A percentile compares a stretch with the other conserved stretches of the same genome.
These are phyloP conservation scores for Nineta flava DNA, from an alignment of 2,888 invertebrate genomes.

Conservation along the genomic window DNA sequence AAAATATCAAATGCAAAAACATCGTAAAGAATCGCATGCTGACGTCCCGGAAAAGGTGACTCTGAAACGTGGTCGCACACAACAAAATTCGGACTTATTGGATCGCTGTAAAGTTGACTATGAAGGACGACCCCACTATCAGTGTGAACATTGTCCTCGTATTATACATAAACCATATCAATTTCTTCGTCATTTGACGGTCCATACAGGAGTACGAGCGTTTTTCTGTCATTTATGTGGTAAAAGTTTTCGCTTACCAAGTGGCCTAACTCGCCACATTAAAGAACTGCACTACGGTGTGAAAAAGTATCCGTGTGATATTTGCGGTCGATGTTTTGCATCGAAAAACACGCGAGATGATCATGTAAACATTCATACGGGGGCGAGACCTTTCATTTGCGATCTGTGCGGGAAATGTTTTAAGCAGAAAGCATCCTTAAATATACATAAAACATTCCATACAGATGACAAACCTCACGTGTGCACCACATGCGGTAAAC, in stretches of 20 bases:
- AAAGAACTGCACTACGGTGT: constrained; percentile 30
- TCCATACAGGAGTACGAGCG: constrained; percentile 28
- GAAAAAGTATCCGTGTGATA: constrained; percentile 33
- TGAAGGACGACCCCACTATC: constrained; percentile 20
- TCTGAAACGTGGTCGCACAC: constrained; percentile 3
- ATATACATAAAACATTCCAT: constrained; percentile 32
- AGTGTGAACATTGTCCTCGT: constrained; percentile 29
- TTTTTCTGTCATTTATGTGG: constrained; percentile 38
- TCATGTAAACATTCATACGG: constrained; percentile 32
- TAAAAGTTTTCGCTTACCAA: constrained; percentile 30
- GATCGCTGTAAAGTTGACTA: constrained; percentile 18
- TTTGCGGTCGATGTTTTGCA: constrained; percentile 32
- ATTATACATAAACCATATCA: constrained; percentile 19
- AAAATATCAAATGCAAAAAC: constrained; percentile 24
- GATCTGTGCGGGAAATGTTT: constrained; percentile 36
- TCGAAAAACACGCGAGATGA: constrained; percentile 32
- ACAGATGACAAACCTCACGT: constrained; percentile 22
- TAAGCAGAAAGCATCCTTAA: constrained; percentile 33
- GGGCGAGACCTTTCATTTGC: constrained; percentile 32
- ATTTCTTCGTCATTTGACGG: constrained; percentile 31
- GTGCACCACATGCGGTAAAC: constrained; percentile 34
- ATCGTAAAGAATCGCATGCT: constrained; percentile 18
- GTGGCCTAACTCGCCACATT: constrained; percentile 35
- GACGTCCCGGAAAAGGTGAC: constrained; percentile 10
- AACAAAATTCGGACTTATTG: constrained; percentile 10